These are phyloP conservation scores for Brotula barbata DNA, from an alignment of 2,797 vertebrate genomes.

Conservation along the genomic window DNA sequence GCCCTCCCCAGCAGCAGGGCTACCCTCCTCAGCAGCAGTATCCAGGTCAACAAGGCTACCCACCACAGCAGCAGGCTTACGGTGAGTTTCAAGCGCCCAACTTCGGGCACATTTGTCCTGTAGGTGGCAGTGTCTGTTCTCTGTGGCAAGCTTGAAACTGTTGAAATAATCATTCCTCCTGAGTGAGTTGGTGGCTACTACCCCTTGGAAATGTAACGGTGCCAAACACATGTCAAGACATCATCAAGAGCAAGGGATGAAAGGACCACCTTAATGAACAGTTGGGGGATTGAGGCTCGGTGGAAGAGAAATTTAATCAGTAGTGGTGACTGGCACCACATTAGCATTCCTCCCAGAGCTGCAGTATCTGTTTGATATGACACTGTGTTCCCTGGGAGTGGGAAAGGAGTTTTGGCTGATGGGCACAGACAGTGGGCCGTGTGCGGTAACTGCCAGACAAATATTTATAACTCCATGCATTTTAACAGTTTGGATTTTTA, in stretches of 20 bases:
- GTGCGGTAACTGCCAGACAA: conserved; percentile 20
- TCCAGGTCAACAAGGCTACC: conserved; percentile 93
- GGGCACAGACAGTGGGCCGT: conserved; percentile 24
- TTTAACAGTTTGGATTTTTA: background rate
- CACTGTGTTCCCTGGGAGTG: conserved; percentile 31
- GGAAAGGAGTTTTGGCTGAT: conserved; percentile 31
- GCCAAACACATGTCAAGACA: conserved; percentile 50
- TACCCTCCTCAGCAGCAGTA: conserved; percentile 92
- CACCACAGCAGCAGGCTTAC: conserved; percentile 94
- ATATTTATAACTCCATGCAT: conserved; percentile 2
- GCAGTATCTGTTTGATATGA: conserved; percentile 45
- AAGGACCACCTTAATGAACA: conserved; percentile 51
- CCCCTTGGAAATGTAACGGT: conserved; percentile 37
- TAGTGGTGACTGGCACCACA: conserved; percentile 34
- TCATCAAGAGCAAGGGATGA: conserved; percentile 40
- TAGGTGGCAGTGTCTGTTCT: conserved; percentile 55
- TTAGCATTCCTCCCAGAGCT: conserved; percentile 53
- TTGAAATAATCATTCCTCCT: conserved; percentile 28
- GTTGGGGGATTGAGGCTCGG: conserved; percentile 42
- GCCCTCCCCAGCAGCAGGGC: conserved; percentile 93
- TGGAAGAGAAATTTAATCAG: conserved; percentile 53
- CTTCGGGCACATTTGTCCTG: conserved; percentile 34
- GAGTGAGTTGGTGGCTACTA: conserved; percentile 27
- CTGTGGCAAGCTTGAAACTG: conserved; percentile 5
- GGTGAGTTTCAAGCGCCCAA: conserved; percentile 77